phyloP scores from a whole-genome alignment of 2,113 vertebrate genomes.

The Tupaia tana region DNA sequence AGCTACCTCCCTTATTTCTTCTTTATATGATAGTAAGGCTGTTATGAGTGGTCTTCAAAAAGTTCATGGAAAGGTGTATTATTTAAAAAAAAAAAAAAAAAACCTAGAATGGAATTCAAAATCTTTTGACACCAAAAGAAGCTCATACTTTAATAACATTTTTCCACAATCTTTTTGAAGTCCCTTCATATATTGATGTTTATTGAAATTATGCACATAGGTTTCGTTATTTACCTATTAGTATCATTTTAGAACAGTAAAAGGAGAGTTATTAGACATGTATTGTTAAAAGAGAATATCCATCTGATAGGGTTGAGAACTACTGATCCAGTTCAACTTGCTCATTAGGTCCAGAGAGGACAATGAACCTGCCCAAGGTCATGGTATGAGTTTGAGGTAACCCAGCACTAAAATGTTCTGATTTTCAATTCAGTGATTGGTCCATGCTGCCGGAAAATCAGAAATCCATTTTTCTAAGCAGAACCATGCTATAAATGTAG shows the following conservation, averaged over 20 bases:
- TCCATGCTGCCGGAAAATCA: background rate
- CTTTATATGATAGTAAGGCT: background rate
- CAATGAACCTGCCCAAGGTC: slow-evolving; percentile 2
- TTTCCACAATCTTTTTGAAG: too few species aligned
- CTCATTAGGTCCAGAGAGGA: background rate
- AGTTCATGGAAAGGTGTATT: too few species aligned
- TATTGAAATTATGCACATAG: slow-evolving; percentile 13
- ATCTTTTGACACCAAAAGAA: too few species aligned
- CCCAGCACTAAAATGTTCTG: background rate
- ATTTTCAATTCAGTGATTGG: background rate
- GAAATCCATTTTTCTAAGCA: background rate
- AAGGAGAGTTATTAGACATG: background rate
- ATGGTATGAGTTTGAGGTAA: slow-evolving; percentile 15
- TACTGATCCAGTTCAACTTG: background rate
- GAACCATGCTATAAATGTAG: background rate
- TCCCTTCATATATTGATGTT: too few species aligned
- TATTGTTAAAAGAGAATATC: slow-evolving; percentile 11
- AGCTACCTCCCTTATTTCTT: slow-evolving; percentile 29
- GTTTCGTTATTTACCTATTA: slow-evolving; percentile 9
- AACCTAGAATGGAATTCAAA: too few species aligned
- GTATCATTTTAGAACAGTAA: background rate
- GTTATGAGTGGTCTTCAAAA: too few species aligned
- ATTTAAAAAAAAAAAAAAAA: too few species aligned
- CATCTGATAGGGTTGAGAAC: background rate
- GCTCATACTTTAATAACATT: too few species aligned